These are phyloP conservation scores for Apostichopus leukothele DNA, from an alignment of 53 echinoderm and acorn worm species.

Conservation along the genomic window DNA sequence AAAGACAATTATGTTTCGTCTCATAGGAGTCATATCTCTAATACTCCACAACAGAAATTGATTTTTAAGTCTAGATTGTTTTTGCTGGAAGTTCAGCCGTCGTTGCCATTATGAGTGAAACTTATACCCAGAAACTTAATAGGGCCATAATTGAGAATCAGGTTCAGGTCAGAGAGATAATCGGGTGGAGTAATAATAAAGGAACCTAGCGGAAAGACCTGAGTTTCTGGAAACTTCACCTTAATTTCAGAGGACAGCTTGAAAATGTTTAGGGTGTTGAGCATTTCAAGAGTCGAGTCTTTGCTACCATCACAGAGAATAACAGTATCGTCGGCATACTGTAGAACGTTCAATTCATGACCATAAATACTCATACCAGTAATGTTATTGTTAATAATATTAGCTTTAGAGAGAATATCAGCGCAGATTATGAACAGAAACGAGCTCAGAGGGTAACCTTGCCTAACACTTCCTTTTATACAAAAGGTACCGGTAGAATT, in stretches of 20 bases:
- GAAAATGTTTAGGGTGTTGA: conserved; percentile 9
- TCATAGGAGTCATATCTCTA: background rate
- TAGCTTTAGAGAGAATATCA: background rate
- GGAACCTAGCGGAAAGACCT: background rate
- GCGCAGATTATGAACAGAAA: conserved; percentile 28
- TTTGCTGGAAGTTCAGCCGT: background rate
- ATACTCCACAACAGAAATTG: background rate
- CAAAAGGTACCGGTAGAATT: background rate
- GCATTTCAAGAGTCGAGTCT: background rate
- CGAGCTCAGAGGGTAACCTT: conserved; percentile 20
- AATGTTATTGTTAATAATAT: too few species aligned
- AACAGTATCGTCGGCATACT: conserved; percentile 29
- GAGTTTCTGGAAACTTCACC: conserved; percentile 20
- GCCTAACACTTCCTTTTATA: background rate
- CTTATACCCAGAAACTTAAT: background rate
- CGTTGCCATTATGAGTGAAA: background rate
- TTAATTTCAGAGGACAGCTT: background rate
- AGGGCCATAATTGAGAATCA: background rate
- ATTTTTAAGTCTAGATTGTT: conserved; percentile 11
- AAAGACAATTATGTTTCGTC: conserved; percentile 12
- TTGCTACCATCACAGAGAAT: background rate
- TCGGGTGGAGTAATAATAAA: background rate
- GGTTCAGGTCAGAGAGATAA: background rate
- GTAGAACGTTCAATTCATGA: too few species aligned
- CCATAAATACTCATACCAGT: background rate